Percentiles rank a stretch among this genome's conserved stretches.
Evolutionary conservation across 2,797 vertebrate species (phyloP).

Genomic region (Mergus octosetaceus): DNA sequence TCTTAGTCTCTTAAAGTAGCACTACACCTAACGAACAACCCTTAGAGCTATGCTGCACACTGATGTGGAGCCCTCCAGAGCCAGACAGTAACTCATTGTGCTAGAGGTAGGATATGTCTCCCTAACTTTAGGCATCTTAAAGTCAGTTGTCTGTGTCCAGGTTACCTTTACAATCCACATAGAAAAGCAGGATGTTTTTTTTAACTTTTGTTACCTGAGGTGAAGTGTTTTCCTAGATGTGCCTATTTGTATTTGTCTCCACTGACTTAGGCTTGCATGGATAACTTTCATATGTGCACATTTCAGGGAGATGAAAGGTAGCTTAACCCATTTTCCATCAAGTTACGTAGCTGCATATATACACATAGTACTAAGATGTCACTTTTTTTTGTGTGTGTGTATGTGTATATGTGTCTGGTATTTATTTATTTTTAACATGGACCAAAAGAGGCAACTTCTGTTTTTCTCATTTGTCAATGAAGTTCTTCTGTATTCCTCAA

Average conservation of each 20-base stretch:
- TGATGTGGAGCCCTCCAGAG: not conserved
- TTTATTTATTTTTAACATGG: not conserved
- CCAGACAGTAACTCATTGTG: not conserved
- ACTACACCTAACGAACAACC: not conserved
- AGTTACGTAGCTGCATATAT: not conserved
- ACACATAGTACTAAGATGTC: not conserved
- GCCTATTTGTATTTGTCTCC: not conserved
- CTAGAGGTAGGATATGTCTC: not conserved
- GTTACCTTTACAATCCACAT: not conserved
- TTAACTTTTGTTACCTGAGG: not conserved
- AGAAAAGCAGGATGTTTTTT: not conserved
- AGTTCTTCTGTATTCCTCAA: not conserved
- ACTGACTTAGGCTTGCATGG: not conserved
- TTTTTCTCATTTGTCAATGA: not conserved
- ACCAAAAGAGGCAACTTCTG: not conserved
- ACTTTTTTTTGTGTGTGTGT: not conserved
- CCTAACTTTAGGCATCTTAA: not conserved
- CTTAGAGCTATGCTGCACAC: not conserved
- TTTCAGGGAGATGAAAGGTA: not conserved
- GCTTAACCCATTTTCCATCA: not conserved
- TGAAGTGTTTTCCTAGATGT: not conserved
- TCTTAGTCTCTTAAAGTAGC: not conserved
- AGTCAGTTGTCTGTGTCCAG: not conserved
- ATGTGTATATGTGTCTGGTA: not conserved
- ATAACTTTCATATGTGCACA: not conserved